Conservation (phyloP, 2,888 invertebrate genomes). For the Cerastis leucographa region DNA sequence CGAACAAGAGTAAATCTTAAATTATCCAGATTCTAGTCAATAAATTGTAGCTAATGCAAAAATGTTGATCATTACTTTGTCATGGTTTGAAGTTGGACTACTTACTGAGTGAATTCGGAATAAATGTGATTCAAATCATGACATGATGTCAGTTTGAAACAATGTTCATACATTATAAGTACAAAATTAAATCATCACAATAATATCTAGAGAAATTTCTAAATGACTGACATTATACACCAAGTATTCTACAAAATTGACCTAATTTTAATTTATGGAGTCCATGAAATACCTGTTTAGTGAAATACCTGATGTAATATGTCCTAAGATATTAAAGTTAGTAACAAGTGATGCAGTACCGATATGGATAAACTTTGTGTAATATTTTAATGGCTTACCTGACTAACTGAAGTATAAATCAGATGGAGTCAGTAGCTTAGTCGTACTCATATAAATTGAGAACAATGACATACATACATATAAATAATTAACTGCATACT, state of each 20-base stretch:
- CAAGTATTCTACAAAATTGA: slow-evolving; percentile 69
- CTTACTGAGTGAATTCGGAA: slow-evolving; percentile 78
- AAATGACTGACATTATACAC: slow-evolving; percentile 68
- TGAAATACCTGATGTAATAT: slow-evolving; percentile 64
- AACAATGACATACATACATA: slow-evolving; percentile 53
- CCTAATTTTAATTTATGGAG: slow-evolving; percentile 67
- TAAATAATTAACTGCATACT: slow-evolving; percentile 58
- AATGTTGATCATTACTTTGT: slow-evolving; percentile 90
- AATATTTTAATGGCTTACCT: slow-evolving; percentile 55
- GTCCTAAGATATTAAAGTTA: slow-evolving; percentile 64
- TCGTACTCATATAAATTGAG: slow-evolving; percentile 45
- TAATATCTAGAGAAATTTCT: slow-evolving; percentile 63
- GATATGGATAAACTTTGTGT: slow-evolving; percentile 46
- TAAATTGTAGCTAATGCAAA: slow-evolving; percentile 90
- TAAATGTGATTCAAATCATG: slow-evolving; percentile 82
- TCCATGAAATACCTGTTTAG: slow-evolving; percentile 68
- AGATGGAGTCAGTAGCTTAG: slow-evolving; percentile 60
- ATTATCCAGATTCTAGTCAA: slow-evolving; percentile 88
- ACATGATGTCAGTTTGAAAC: slow-evolving; percentile 75
- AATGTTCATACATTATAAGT: slow-evolving; percentile 77
- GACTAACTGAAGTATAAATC: slow-evolving; percentile 59
- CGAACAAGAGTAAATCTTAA: slow-evolving; percentile 95
- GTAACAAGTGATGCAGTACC: slow-evolving; percentile 61
- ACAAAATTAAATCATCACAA: slow-evolving; percentile 75
- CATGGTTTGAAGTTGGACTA: slow-evolving; percentile 86